Percentiles rank a stretch among this genome's conserved stretches.
Conservation (phyloP, 1,140 invertebrate genomes). For the Leptopilina clavipes region DNA sequence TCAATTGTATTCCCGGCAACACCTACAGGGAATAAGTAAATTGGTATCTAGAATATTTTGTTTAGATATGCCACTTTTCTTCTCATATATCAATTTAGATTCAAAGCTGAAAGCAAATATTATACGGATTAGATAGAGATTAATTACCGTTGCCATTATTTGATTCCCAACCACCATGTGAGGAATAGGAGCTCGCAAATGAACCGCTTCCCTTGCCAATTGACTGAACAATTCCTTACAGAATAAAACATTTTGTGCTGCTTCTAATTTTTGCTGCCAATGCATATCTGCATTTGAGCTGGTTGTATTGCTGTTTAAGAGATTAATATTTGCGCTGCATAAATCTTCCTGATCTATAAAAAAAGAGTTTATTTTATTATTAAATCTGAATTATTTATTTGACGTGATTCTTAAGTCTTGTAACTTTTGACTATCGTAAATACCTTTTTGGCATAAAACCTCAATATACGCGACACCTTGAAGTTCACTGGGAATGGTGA, state of each 20-base stretch:
- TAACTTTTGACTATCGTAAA: too few relatives aligned
- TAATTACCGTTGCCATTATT: constrained; percentile 91
- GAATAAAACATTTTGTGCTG: constrained; percentile 97
- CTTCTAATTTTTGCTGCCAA: constrained; percentile 96
- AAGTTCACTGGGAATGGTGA: constrained; percentile 93
- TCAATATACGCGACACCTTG: constrained; percentile 97
- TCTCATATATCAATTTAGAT: too few relatives aligned
- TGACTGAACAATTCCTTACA: constrained; percentile 98
- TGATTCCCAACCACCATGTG: constrained; percentile 98
- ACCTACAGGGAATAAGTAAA: constrained; percentile 77
- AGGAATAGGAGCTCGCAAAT: constrained; percentile 92
- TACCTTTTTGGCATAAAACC: constrained; percentile 93
- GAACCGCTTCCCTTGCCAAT: constrained; percentile 94
- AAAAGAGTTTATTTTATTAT: too few relatives aligned
- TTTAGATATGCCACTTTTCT: too few relatives aligned
- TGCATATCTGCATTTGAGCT: constrained; percentile 84
- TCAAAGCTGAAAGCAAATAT: too few relatives aligned
- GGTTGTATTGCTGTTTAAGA: constrained; percentile 82
- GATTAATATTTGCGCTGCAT: constrained; percentile 85
- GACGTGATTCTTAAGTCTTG: too few relatives aligned
- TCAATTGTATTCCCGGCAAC: constrained; percentile 92
- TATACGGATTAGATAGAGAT: not conserved
- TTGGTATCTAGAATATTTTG: too few relatives aligned
- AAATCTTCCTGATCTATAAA: constrained; percentile 87
- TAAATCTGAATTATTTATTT: too few relatives aligned